Percentiles rank a stretch among this genome's conserved stretches.
These are phyloP conservation scores for Lucilia cuprina DNA, from an alignment of 1,140 invertebrate genomes.

Conservation along the genomic window DNA sequence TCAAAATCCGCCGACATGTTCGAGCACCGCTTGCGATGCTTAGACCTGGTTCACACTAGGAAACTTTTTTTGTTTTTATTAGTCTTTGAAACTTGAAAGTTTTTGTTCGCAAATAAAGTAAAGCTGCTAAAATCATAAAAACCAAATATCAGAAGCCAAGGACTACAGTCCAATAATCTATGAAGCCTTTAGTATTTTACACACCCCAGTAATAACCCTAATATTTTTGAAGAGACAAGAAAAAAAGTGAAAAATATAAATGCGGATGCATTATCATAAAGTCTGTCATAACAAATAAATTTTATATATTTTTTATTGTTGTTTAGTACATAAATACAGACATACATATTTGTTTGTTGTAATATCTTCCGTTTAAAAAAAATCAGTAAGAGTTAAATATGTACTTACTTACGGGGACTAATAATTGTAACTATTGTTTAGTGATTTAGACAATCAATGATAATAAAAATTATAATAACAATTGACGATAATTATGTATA, in stretches of 20 bases:
- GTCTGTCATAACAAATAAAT: neutral
- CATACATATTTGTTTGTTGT: neutral
- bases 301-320: neutral
- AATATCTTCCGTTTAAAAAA: neutral
- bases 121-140: no score
- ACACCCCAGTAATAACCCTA: neutral
- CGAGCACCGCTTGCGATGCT: no score
- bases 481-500: neutral
- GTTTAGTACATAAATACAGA: no score
- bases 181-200: neutral
- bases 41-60: no score
- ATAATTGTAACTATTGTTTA: neutral
- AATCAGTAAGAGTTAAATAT: neutral
- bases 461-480: no score
- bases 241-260: slow-evolving; percentile 17
- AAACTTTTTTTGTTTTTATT: no score
- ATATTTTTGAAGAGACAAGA: neutral
- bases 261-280: slow-evolving; percentile 26
- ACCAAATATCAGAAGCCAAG: no score
- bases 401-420: neutral
- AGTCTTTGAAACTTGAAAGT: no score
- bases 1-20: no score
- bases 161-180: no score
- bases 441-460: neutral
- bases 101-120: no score